phyloP scores from a whole-genome alignment of 2,113 vertebrate genomes.

The Antechinus stuartii region DNA sequence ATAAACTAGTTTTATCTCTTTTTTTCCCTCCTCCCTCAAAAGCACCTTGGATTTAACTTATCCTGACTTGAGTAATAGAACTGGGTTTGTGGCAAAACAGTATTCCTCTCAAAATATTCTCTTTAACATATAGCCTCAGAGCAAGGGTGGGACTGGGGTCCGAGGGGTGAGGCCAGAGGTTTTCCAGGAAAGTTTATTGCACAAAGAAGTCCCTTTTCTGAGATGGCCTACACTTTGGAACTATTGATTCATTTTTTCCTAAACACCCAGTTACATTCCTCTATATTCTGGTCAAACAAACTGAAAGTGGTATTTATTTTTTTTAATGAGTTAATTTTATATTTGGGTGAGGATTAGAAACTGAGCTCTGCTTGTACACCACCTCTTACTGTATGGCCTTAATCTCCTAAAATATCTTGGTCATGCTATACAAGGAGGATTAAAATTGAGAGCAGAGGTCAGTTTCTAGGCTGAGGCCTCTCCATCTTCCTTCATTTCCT shows the following conservation, averaged over 20 bases:
- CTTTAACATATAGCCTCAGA: slow-evolving; percentile 23
- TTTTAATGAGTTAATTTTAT: slow-evolving; percentile 66
- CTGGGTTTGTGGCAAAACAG: neutral
- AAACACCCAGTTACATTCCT: slow-evolving; percentile 64
- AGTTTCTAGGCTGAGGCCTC: slow-evolving; percentile 46
- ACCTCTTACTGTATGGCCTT: neutral
- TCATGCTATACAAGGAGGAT: slow-evolving; percentile 12
- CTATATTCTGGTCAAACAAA: slow-evolving; percentile 76
- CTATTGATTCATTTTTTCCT: slow-evolving; percentile 67
- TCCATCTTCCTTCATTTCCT: slow-evolving; percentile 30
- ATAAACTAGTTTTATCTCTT: slow-evolving; percentile 17
- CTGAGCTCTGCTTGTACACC: slow-evolving; percentile 30
- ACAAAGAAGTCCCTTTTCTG: slow-evolving; percentile 73
- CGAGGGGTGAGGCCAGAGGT: slow-evolving; percentile 55
- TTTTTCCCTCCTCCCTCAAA: slow-evolving; percentile 18
- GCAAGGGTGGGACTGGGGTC: neutral
- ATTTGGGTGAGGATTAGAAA: slow-evolving; percentile 61
- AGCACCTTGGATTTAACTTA: slow-evolving; percentile 43
- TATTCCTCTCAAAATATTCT: slow-evolving; percentile 31
- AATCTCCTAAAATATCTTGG: neutral
- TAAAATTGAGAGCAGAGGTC: slow-evolving; percentile 31
- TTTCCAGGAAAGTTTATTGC: slow-evolving; percentile 61
- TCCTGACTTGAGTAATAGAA: neutral
- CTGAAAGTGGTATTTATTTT: slow-evolving; percentile 70
- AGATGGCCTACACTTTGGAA: slow-evolving; percentile 48